These are phyloP conservation scores for Psettodes erumei DNA, from an alignment of 2,113 vertebrate genomes.

Conservation along the genomic window DNA sequence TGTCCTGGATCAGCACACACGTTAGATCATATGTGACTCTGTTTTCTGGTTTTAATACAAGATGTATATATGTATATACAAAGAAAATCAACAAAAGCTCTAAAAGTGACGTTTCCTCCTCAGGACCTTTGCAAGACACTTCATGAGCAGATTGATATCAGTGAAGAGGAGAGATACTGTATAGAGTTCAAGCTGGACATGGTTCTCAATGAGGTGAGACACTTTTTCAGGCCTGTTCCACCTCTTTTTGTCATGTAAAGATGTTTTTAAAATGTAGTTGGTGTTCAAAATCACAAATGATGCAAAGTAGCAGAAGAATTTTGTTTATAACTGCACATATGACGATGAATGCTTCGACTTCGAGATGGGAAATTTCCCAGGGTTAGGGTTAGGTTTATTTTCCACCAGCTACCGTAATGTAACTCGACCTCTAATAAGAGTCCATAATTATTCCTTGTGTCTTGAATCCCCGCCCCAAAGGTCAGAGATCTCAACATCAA, in stretches of 20 bases:
- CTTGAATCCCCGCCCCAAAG: conserved; percentile 72
- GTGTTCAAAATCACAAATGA: no score
- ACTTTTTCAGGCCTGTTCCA: no score
- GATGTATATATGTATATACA: no score
- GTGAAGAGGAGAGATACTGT: conserved; percentile 94
- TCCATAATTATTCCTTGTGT: conserved; percentile 1
- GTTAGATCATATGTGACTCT: no score
- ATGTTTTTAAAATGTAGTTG: background rate
- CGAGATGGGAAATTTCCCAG: no score
- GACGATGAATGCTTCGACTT: no score
- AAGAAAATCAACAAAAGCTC: no score
- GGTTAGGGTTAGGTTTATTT: background rate
- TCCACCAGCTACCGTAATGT: no score
- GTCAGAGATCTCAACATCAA: conserved; percentile 96
- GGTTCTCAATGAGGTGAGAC: conserved; percentile 89
- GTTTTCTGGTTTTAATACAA: no score
- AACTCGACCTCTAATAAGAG: background rate
- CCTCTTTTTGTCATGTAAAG: background rate
- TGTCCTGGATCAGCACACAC: background rate
- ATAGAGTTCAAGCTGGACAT: conserved; percentile 90
- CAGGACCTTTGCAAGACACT: conserved; percentile 91
- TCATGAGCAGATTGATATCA: conserved; percentile 86
- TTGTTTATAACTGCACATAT: no score
- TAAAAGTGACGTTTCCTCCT: conserved; percentile 6
- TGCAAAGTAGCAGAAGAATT: no score